Base-by-base conservation (phyloP, 2,113 vertebrate genomes). In the Glaucidium brasilianum region DNA sequence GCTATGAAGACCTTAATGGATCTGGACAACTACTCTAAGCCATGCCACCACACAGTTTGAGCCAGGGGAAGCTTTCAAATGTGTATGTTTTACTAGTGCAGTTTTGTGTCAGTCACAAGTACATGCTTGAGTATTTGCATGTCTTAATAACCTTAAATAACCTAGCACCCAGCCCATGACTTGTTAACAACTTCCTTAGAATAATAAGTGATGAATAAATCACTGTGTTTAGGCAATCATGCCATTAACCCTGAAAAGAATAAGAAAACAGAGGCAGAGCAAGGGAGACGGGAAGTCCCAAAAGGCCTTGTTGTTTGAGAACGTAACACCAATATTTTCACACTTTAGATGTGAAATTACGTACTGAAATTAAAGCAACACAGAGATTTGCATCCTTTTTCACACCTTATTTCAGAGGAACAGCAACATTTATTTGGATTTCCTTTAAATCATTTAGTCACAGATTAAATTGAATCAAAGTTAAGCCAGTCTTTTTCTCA, bases 151-250 rank as follows among this genome's bases (percentile, higher is more conserved):
- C 79, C 85, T 96, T 84, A 93, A 96, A 94, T 96, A 96, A 91
- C 91, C 87, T 95, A 97, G 95, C 95, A 97, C 92, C 90, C 91
- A 90, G 91, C 95, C 81, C 74, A 27, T 94, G 92, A 62, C 89
- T 92, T 96, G 94, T 97, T 96, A 97, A 97, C 94, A 92, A 85
- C 94, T 96, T 96, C 95, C 96, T 97, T 96, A 63, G 45, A 96
- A 96, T 95, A 95, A 92, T 91, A 97, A 87, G 41, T 29, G 27
- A 75, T 96, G 95, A 97, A 97, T 96, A 95, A 89, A 96, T 94
- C 87, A 83, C 89, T 95, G 74, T 95, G 18, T 79, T 79, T 90
- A 49, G n/a, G 66, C 76, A 92, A 87, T 89, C 80, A 89, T 78
- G 43, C 22, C 39, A 79, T 87, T 92, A 96, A 90, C 50, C 50